Conservation (phyloP, 2,797 vertebrate genomes). For the Taenioides sp. region DNA sequence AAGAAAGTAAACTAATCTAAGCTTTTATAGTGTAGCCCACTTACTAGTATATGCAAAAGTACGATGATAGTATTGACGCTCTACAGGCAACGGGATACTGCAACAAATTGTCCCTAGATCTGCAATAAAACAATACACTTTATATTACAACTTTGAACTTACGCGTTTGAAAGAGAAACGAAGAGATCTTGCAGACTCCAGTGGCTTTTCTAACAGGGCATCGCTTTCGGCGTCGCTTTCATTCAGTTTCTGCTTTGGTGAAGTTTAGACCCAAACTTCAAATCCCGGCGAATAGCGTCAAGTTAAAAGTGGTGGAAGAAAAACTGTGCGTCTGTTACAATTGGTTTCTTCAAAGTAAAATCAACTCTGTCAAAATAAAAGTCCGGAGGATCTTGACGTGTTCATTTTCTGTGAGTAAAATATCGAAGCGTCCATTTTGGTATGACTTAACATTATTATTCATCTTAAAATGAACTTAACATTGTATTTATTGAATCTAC, state of each 20-base stretch:
- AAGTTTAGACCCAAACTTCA: constrained; percentile 34
- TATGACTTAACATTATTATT: not conserved
- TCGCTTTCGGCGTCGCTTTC: constrained; percentile 36
- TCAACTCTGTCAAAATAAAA: constrained; percentile 2
- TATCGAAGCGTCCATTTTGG: no score
- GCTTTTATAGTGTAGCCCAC: not conserved
- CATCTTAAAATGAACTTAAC: no score
- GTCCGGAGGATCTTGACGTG: not conserved
- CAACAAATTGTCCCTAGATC: not conserved
- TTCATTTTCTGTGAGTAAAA: no score
- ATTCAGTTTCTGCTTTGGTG: constrained; percentile 31
- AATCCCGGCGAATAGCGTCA: constrained; percentile 16
- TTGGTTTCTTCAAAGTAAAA: constrained; percentile 49
- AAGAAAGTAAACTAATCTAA: not conserved
- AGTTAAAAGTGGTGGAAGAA: not conserved
- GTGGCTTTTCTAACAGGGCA: constrained; percentile 30
- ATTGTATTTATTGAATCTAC: no score
- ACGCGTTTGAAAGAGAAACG: constrained; percentile 39
- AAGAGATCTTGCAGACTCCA: not conserved
- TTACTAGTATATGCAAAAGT: not conserved
- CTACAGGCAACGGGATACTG: not conserved
- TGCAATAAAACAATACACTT: not conserved
- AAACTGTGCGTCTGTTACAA: fast-evolving
- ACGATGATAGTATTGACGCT: not conserved
- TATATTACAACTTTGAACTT: constrained; percentile 28